Base-by-base conservation (phyloP, 2,113 vertebrate genomes). In the Dromiciops gliroides region DNA sequence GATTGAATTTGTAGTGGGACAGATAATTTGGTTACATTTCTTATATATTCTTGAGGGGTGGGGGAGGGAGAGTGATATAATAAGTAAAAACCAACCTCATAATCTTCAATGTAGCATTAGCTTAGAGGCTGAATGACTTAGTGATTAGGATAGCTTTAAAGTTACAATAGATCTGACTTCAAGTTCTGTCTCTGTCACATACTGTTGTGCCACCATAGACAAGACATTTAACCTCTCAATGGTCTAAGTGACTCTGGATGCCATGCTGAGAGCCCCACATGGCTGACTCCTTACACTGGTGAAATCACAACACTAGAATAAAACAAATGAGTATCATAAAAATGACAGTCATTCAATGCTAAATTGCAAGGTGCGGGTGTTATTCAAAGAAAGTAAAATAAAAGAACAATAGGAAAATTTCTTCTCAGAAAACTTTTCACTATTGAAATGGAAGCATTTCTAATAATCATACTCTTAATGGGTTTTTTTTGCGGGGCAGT, bases 291-390 rank as follows among this genome's bases (percentile, higher is more conserved):
- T 75, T 75, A n/a, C 4, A n/a, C 67, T n/a, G 67, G 22, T 44
- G 67, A 75, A 67, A 67, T 67, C 3, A 14, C 11, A 67, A 67
- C 11, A 67, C 14, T 37, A 67, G 60, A 37, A 0, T 67, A 37
- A 37, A 67, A 67, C 6, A 93, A 92, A 97, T 90, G 88, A 94
- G 94, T 92, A 89, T 24, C 75, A 48, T 90, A 56, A 88, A 93
- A 90, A 91, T 51, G 88, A 60, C 48, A 89, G 31, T 53, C 92
- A 93, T 95, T 95, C 88, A 91, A 50, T 96, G 11, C 5, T 31
- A 67, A 37, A 67, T 67, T 37, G 28, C 31, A 67, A 67, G 12
- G 31, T 67, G 37, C 4, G 60, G 12, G 31, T 88, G 6, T 44
- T 22, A 24, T 60, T 88, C 50, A 16, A 90, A 56, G 49, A 11